Percentiles rank a stretch among this genome's conserved stretches.
These are phyloP conservation scores for Clarias magur DNA, from an alignment of 2,113 vertebrate species.

Conservation along the genomic window DNA sequence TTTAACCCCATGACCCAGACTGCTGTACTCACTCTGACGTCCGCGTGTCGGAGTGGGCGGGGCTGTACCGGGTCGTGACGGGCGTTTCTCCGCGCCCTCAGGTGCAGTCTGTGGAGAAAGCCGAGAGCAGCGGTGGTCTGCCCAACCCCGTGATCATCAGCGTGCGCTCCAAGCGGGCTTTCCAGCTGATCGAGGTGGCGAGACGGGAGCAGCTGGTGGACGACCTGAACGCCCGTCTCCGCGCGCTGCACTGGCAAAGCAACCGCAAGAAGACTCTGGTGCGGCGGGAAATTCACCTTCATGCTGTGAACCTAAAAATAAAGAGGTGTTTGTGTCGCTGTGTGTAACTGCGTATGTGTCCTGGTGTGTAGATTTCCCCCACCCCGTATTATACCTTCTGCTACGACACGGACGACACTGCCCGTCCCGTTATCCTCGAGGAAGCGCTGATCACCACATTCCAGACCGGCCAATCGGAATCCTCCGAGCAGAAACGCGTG, in stretches of 20 bases:
- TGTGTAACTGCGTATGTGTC: slow-evolving; percentile 9
- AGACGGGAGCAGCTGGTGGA: slow-evolving; percentile 83
- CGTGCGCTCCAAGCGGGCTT: slow-evolving; percentile 85
- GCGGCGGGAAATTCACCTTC: background rate
- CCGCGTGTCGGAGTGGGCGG: background rate
- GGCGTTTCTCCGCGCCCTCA: slow-evolving; percentile 55
- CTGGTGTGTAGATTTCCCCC: slow-evolving; percentile 55
- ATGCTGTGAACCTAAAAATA: too few species aligned
- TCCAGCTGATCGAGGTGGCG: slow-evolving; percentile 92
- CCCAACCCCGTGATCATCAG: slow-evolving; percentile 91
- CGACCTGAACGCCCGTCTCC: slow-evolving; percentile 73
- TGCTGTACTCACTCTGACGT: background rate
- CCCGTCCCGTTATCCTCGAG: slow-evolving; percentile 70
- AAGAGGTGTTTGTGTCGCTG: background rate
- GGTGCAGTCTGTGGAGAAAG: slow-evolving; percentile 92
- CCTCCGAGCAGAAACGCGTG: slow-evolving; percentile 72
- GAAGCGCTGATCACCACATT: slow-evolving; percentile 81
- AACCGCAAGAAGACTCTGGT: slow-evolving; percentile 64
- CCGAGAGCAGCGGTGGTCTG: slow-evolving; percentile 87
- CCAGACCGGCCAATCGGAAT: slow-evolving; percentile 67
- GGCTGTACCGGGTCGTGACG: background rate
- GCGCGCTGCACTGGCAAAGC: slow-evolving; percentile 68
- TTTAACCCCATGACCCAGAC: background rate
- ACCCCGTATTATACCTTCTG: slow-evolving; percentile 76
- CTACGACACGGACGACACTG: slow-evolving; percentile 72